A percentile compares a stretch with the other conserved stretches of the same genome.
phyloP scores from a whole-genome alignment of 2,888 invertebrate genomes.

The Lacanobia wlatinum region DNA sequence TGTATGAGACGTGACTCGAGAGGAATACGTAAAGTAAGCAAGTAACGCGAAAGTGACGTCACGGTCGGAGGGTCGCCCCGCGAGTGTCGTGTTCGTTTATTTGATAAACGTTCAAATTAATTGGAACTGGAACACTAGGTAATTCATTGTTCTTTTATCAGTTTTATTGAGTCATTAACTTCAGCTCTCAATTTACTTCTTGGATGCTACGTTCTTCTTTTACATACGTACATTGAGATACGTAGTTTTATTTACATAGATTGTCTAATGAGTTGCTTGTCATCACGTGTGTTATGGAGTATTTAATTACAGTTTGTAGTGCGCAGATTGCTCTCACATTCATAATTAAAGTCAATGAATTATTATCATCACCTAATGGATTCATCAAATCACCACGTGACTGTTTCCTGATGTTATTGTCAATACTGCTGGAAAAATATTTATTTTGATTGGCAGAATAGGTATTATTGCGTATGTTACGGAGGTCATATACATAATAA shows the following conservation, averaged over 20 bases:
- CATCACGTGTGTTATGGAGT: conserved; percentile 33
- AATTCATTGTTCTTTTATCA: conserved; percentile 54
- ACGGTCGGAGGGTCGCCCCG: conserved; percentile 34
- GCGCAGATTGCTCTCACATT: conserved; percentile 55
- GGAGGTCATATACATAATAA: conserved; percentile 46
- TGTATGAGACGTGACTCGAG: conserved; percentile 62
- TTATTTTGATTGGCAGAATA: conserved; percentile 44
- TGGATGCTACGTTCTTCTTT: conserved; percentile 18
- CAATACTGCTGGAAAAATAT: conserved; percentile 36
- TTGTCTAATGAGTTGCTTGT: conserved; percentile 23
- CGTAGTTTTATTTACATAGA: conserved; percentile 34
- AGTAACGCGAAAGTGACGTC: conserved; percentile 53
- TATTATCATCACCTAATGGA: conserved; percentile 49
- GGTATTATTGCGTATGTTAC: conserved; percentile 34
- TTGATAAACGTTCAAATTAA: conserved; percentile 51
- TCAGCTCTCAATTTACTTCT: conserved; percentile 35
- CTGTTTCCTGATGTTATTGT: conserved; percentile 37
- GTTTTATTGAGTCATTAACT: conserved; percentile 53
- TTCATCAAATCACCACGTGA: conserved; percentile 29
- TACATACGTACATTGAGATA: neutral
- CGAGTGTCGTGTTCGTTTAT: conserved; percentile 31
- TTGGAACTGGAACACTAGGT: conserved; percentile 45
- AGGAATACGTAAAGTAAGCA: conserved; percentile 47
- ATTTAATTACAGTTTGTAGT: conserved; percentile 53
- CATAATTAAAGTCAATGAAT: conserved; percentile 51